Percentiles rank a stretch among this genome's conserved stretches.
Conservation (phyloP, 2,888 invertebrate species). For the Patella pellucida region DNA sequence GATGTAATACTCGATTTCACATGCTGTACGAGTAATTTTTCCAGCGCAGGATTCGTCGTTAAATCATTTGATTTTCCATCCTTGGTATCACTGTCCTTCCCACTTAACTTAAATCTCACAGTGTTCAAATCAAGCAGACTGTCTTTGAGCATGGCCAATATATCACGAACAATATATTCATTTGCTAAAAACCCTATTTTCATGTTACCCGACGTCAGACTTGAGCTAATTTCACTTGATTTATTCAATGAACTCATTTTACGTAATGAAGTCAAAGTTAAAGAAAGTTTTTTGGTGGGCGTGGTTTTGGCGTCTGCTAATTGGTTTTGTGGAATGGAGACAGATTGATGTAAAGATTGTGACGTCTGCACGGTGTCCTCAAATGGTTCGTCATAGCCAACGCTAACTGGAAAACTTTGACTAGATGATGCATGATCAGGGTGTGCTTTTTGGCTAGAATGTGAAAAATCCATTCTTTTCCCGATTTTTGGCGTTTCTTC, state of each 20-base stretch:
- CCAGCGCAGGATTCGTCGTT: slow-evolving; percentile 43
- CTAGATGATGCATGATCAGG: slow-evolving; percentile 9
- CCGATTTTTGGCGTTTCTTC: slow-evolving; percentile 26
- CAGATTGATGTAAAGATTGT: slow-evolving; percentile 7
- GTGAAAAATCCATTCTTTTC: slow-evolving; percentile 10
- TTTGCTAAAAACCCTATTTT: slow-evolving; percentile 58
- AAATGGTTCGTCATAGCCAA: slow-evolving; percentile 52
- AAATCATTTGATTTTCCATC: slow-evolving; percentile 3
- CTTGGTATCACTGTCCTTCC: slow-evolving; percentile 41
- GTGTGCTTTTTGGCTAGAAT: slow-evolving; percentile 10
- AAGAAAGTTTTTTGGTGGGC: background rate
- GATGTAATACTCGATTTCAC: slow-evolving; percentile 51
- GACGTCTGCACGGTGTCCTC: slow-evolving; percentile 14
- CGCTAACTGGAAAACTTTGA: slow-evolving; percentile 25
- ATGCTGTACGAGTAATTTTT: slow-evolving; percentile 46
- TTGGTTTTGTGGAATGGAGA: slow-evolving; percentile 13
- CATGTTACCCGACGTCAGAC: slow-evolving; percentile 12
- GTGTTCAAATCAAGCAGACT: slow-evolving; percentile 58
- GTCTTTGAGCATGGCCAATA: slow-evolving; percentile 61
- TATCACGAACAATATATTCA: slow-evolving; percentile 62
- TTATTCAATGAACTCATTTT: background rate
- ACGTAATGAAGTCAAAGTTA: background rate
- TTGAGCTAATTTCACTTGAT: slow-evolving; percentile 6
- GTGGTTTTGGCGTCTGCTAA: background rate
- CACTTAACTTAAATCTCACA: slow-evolving; percentile 49